Evolutionary conservation across 2,888 invertebrate species (phyloP).

Genomic region (Drosophila putrida): DNA sequence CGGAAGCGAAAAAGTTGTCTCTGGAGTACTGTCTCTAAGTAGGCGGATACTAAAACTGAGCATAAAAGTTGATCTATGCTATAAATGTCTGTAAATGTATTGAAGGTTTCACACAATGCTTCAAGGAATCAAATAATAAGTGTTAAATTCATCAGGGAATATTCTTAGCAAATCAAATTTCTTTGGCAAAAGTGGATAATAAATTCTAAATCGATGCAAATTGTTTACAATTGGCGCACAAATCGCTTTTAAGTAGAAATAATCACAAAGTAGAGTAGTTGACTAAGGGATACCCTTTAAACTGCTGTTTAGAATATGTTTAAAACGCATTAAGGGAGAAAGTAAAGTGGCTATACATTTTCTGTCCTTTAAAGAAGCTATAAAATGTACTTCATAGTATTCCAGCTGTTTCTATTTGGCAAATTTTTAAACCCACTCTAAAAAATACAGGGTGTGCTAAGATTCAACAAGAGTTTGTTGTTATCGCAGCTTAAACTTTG

Average conservation of each 20-base stretch:
- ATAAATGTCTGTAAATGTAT: conserved; percentile 4
- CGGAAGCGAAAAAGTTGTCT: conserved; percentile 18
- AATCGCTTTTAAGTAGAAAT: conserved; percentile 7
- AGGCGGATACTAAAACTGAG: background rate
- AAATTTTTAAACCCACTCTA: too few species aligned
- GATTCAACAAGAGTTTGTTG: background rate
- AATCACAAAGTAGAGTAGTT: background rate
- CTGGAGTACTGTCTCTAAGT: background rate
- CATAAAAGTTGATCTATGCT: conserved; percentile 8
- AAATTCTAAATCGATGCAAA: conserved; percentile 9
- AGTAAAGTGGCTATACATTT: too few species aligned
- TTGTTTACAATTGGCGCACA: conserved; percentile 14
- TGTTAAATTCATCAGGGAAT: conserved; percentile 13
- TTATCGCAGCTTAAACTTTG: conserved; percentile 1
- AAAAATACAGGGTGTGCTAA: background rate
- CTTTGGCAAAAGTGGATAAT: background rate
- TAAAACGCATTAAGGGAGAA: too few species aligned
- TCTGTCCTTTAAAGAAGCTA: too few species aligned
- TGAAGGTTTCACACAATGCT: background rate
- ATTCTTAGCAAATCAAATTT: background rate
- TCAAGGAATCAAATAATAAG: conserved; percentile 1
- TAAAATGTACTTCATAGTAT: too few species aligned
- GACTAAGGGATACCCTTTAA: background rate
- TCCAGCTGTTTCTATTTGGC: too few species aligned
- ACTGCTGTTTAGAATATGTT: too few species aligned